Conservation (phyloP, 2,113 vertebrate species). For the Clarias gariepinus region DNA sequence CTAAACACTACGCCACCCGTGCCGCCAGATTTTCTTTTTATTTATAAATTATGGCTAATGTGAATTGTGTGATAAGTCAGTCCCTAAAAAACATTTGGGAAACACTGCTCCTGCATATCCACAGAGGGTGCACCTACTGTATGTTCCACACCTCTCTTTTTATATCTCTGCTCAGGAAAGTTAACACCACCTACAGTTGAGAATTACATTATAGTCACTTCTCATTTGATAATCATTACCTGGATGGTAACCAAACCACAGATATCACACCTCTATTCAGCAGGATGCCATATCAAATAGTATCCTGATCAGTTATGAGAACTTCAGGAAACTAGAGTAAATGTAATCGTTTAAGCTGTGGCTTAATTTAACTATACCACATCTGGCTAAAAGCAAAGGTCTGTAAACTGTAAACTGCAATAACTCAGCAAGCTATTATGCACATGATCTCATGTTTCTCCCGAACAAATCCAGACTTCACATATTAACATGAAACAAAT, state of each 20-base stretch:
- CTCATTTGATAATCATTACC: conserved; percentile 19
- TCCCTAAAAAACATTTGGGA: neutral
- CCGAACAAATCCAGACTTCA: conserved; percentile 12
- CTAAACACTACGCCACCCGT: too few species aligned
- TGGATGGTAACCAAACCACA: conserved; percentile 1
- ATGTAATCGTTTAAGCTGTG: neutral
- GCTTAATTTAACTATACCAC: neutral
- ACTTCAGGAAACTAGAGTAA: neutral
- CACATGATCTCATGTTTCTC: neutral
- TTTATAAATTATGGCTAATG: too few species aligned
- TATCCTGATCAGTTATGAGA: neutral
- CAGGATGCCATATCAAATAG: neutral
- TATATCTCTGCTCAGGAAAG: neutral
- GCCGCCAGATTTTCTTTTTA: too few species aligned
- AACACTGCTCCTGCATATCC: neutral
- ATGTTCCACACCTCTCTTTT: neutral
- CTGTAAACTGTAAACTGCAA: too few species aligned
- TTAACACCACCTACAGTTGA: neutral
- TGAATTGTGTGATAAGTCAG: too few species aligned
- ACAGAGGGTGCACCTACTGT: too few species aligned
- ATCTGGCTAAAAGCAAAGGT: neutral
- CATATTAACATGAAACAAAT: neutral
- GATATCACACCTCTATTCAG: neutral
- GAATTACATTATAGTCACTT: neutral
- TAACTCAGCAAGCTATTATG: neutral